A percentile compares a stretch with the other conserved stretches of the same genome.
phyloP scores from a whole-genome alignment of 2,113 vertebrate genomes.

The Bubo scandiacus region DNA sequence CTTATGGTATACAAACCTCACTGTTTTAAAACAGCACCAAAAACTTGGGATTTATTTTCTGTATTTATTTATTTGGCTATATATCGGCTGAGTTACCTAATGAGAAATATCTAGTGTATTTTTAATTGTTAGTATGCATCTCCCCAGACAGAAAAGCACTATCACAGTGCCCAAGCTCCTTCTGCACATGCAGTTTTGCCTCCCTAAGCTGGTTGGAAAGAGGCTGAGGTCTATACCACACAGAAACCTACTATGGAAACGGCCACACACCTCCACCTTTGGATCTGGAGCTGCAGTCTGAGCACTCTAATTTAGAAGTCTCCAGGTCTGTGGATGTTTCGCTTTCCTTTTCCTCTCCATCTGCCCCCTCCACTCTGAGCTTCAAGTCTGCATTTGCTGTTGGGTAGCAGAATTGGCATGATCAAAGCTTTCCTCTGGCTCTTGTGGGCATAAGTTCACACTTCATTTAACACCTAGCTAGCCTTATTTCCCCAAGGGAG shows the following conservation, averaged over 20 bases:
- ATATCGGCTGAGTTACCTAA: not conserved
- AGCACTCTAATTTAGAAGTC: not conserved
- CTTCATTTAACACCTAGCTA: not conserved
- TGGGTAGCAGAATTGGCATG: not conserved
- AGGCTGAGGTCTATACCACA: not conserved
- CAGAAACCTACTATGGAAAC: not conserved
- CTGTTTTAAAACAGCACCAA: not conserved
- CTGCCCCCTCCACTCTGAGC: not conserved
- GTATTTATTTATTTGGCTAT: not conserved
- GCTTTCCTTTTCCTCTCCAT: not conserved
- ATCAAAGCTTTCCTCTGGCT: not conserved
- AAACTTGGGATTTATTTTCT: not conserved
- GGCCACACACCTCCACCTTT: fast-evolving
- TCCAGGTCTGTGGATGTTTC: not conserved
- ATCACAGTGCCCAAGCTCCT: not conserved
- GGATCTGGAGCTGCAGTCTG: not conserved
- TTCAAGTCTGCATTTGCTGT: not conserved
- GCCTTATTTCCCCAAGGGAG: not conserved
- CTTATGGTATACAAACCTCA: fast-evolving
- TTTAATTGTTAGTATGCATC: not conserved
- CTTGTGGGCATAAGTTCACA: not conserved
- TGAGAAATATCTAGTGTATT: fast-evolving
- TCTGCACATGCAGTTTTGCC: fast-evolving
- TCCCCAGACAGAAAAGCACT: not conserved
- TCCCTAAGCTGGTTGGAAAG: not conserved